Conservation (phyloP, 2,113 vertebrate species). For the Athene cunicularia region DNA sequence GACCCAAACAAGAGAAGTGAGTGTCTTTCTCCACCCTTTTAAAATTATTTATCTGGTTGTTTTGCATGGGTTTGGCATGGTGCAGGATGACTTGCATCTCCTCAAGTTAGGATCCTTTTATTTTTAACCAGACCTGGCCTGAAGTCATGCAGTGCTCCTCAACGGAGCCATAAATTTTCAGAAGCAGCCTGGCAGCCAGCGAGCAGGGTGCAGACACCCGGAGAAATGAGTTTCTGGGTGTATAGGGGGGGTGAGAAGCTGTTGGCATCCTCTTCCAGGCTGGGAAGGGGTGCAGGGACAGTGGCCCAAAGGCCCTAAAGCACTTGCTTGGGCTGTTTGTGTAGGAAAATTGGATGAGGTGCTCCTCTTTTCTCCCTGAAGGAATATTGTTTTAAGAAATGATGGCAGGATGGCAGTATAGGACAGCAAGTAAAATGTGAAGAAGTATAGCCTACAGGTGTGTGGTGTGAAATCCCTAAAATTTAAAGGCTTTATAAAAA, state of each 20-base stretch:
- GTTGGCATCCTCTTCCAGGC: background rate
- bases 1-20: background rate
- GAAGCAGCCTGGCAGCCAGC: background rate
- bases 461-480: background rate
- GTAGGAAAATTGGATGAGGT: background rate
- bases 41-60: background rate
- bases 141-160: background rate
- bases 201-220: background rate
- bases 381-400: background rate
- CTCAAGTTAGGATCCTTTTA: background rate
- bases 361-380: background rate
- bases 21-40: background rate
- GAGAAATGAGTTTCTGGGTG: background rate
- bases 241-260: background rate
- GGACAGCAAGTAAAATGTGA: background rate
- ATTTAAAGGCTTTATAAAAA: too few relatives aligned
- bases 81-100: background rate
- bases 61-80: background rate
- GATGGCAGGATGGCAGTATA: background rate
- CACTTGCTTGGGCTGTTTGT: background rate
- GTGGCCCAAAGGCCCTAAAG: background rate
- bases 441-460: background rate
- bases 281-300: background rate
- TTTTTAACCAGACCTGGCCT: background rate
- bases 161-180: background rate